These are phyloP conservation scores for Schizopygopsis pylzovi DNA, from an alignment of 2,797 vertebrate genomes.

Conservation along the genomic window DNA sequence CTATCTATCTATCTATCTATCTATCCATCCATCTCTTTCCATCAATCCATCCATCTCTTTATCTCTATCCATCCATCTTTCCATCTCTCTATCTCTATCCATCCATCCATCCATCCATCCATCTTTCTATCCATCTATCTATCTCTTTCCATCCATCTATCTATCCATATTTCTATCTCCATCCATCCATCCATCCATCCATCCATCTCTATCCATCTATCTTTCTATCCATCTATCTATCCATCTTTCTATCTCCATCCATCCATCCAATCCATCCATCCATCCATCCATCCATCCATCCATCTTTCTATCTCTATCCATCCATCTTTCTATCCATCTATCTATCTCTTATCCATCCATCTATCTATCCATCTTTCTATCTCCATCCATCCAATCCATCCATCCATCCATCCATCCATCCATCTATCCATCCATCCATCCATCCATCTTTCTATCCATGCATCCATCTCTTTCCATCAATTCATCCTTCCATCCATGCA, in stretches of 20 bases:
- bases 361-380: rapidly evolving
- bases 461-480: rapidly evolving
- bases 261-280: too few species aligned
- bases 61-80: background rate
- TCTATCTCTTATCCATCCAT: rapidly evolving
- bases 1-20: rapidly evolving
- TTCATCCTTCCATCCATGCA: too few species aligned
- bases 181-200: background rate
- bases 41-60: rapidly evolving
- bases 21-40: background rate
- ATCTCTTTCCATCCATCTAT: background rate
- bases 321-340: too few species aligned
- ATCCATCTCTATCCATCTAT: too few species aligned
- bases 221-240: too few species aligned
- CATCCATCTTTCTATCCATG: background rate
- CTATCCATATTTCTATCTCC: too few species aligned
- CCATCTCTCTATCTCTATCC: rapidly evolving
- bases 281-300: background rate
- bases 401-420: too few species aligned
- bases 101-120: rapidly evolving
- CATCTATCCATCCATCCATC: rapidly evolving
- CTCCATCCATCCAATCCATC: too few species aligned
- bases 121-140: background rate
- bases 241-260: too few species aligned
- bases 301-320: background rate